Evolutionary conservation across 2,888 invertebrate genomes (phyloP).

Genomic region (Coleophora flavipennella): DNA sequence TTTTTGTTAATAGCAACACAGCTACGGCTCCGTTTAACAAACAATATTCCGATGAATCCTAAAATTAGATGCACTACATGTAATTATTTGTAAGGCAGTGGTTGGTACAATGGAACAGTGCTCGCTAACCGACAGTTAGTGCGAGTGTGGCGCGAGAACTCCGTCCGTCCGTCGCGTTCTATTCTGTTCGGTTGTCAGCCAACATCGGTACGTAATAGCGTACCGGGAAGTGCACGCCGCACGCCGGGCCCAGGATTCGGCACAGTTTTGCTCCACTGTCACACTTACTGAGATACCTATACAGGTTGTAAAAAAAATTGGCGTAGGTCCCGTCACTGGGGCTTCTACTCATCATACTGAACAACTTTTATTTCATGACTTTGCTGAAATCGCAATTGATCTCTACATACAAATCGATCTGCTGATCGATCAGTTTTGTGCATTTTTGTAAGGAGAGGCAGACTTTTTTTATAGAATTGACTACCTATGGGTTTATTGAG

Average conservation of each 20-base stretch:
- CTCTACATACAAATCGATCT: too few species aligned
- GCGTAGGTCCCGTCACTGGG: too few species aligned
- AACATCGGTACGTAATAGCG: conserved; percentile 11
- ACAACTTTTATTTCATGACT: too few species aligned
- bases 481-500: too few species aligned
- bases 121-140: conserved; percentile 32
- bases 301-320: too few species aligned
- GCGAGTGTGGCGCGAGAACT: conserved; percentile 17
- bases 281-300: conserved; percentile 7
- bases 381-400: too few species aligned
- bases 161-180: conserved; percentile 27
- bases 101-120: conserved; percentile 31
- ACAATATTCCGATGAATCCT: conserved; percentile 35
- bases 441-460: too few species aligned
- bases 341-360: too few species aligned
- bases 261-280: conserved; percentile 29
- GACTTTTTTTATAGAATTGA: too few species aligned
- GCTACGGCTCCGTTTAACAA: conserved; percentile 26
- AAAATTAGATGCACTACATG: conserved; percentile 28
- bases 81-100: conserved; percentile 30
- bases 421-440: too few species aligned
- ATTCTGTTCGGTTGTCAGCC: conserved; percentile 19
- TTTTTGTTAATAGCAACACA: conserved; percentile 24
- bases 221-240: conserved; percentile 40
- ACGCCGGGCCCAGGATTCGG: conserved; percentile 37